Percentiles rank a stretch among this genome's conserved stretches.
These are phyloP conservation scores for Coenonympha arcania DNA, from an alignment of 2,888 invertebrate genomes.

Conservation along the genomic window DNA sequence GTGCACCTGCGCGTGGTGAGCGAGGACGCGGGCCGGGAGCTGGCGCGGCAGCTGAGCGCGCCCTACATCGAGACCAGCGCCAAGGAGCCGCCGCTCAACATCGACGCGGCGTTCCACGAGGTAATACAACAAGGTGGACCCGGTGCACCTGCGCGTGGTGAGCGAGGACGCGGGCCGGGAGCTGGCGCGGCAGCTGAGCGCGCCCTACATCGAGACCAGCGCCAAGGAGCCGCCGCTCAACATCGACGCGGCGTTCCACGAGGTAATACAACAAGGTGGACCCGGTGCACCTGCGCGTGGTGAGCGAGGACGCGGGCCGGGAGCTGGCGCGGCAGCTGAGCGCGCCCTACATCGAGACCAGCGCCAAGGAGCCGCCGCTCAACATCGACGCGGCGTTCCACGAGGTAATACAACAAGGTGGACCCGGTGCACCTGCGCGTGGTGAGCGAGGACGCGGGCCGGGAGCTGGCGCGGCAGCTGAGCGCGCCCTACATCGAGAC, in stretches of 20 bases:
- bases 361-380: conserved; percentile 92
- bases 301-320: conserved; percentile 84
- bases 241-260: conserved; percentile 89
- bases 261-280: conserved; percentile 82
- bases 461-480: conserved; percentile 82
- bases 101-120: conserved; percentile 88
- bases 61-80: conserved; percentile 94
- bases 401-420: conserved; percentile 73
- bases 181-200: conserved; percentile 80
- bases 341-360: conserved; percentile 91
- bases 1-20: conserved; percentile 36
- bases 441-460: conserved; percentile 82
- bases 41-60: conserved; percentile 81
- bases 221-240: conserved; percentile 94
- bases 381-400: conserved; percentile 93
- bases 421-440: conserved; percentile 52
- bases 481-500: conserved; percentile 91
- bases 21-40: conserved; percentile 86
- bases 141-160: too few relatives aligned
- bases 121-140: conserved; percentile 82
- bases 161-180: conserved; percentile 87
- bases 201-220: conserved; percentile 92
- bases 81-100: conserved; percentile 91
- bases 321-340: conserved; percentile 81
- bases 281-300: too few relatives aligned